These are phyloP conservation scores for Pomacea maculata DNA, from an alignment of 1,140 invertebrate genomes.

Conservation along the genomic window DNA sequence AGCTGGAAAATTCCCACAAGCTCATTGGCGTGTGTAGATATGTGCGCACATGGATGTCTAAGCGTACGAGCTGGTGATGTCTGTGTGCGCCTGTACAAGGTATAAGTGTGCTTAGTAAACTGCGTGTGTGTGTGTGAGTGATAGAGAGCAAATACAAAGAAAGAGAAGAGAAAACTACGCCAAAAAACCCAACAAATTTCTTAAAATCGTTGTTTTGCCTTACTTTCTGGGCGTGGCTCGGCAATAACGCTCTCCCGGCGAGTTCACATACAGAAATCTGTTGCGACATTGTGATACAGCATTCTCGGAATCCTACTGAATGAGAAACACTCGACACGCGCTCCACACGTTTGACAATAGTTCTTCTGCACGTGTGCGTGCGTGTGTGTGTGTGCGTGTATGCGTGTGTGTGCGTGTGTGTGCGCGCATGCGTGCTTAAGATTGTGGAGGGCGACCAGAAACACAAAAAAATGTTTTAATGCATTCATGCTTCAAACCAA, in stretches of 20 bases:
- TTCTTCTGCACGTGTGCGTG: background rate
- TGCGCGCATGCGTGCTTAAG: background rate
- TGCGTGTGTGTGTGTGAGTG: conserved; percentile 4
- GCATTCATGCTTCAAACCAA: no score
- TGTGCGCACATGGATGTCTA: background rate
- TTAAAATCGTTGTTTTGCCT: no score
- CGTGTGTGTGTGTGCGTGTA: background rate
- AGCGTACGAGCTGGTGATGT: background rate
- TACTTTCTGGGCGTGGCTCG: no score
- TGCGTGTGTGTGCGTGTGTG: background rate
- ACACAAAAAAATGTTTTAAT: no score
- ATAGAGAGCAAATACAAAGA: no score
- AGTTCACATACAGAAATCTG: no score
- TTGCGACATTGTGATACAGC: no score
- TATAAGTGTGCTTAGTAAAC: background rate
- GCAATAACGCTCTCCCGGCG: no score
- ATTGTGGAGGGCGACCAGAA: background rate
- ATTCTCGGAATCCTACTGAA: no score
- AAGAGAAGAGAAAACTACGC: no score
- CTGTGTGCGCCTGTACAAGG: background rate
- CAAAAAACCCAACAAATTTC: no score
- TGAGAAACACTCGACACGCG: background rate
- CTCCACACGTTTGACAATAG: background rate
- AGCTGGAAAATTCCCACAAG: no score
- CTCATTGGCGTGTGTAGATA: background rate